phyloP scores from a whole-genome alignment of 2,888 invertebrate genomes.

The Malthinus seriepunctatus region DNA sequence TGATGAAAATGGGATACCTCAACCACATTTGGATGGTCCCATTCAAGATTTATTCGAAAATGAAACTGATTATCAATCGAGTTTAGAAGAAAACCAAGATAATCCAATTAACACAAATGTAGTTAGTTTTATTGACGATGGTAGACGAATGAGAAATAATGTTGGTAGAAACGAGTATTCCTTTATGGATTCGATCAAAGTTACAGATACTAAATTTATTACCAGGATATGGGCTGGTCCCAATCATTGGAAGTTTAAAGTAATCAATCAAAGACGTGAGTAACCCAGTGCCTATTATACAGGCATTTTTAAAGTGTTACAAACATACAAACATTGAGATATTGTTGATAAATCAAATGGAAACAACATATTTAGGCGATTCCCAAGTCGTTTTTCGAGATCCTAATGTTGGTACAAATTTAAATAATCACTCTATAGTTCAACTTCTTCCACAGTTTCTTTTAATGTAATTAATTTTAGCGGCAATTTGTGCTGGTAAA shows the following conservation, averaged over 20 bases:
- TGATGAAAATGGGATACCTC: slow-evolving; percentile 45
- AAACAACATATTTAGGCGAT: no score
- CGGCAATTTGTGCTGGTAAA: not conserved
- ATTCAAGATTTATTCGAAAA: slow-evolving; percentile 44
- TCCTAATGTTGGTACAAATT: no score
- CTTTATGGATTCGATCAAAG: slow-evolving; percentile 58
- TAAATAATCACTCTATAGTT: no score
- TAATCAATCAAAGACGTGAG: slow-evolving; percentile 36
- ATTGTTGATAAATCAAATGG: no score
- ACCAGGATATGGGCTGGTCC: slow-evolving; percentile 76
- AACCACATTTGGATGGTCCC: slow-evolving; percentile 52
- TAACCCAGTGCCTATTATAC: no score
- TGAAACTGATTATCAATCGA: slow-evolving; percentile 8
- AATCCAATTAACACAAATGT: slow-evolving; percentile 45
- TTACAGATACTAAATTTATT: slow-evolving; percentile 33
- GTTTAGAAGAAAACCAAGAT: slow-evolving; percentile 45
- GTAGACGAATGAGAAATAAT: slow-evolving; percentile 48
- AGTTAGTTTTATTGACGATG: slow-evolving; percentile 46
- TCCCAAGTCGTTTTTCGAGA: not conserved
- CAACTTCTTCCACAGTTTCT: not conserved
- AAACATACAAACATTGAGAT: no score
- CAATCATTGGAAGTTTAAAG: slow-evolving; percentile 76
- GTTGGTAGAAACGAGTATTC: slow-evolving; percentile 67
- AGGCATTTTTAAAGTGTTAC: no score
- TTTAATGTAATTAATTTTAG: not conserved